Conservation (phyloP, 2,888 invertebrate species). For the Griposia aprilina region DNA sequence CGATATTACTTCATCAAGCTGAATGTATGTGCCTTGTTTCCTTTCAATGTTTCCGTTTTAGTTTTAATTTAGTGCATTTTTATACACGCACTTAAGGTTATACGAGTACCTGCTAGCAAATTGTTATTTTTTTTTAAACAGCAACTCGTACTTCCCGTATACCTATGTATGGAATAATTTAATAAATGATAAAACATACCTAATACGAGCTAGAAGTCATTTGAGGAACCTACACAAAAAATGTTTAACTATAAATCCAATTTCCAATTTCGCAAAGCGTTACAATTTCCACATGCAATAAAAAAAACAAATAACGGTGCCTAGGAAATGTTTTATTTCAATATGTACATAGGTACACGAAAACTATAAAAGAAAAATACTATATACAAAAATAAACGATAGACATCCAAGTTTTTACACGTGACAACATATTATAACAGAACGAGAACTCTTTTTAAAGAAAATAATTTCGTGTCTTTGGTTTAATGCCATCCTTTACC, state of each 20-base stretch:
- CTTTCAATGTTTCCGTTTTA: conserved; percentile 32
- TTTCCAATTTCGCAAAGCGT: background rate
- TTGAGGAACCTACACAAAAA: background rate
- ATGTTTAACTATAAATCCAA: background rate
- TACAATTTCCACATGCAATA: conserved; percentile 46
- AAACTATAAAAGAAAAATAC: conserved; percentile 47
- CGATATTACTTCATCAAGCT: conserved; percentile 26
- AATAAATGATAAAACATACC: conserved; percentile 32
- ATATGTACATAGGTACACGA: conserved; percentile 46
- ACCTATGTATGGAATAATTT: background rate
- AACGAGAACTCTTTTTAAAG: conserved; percentile 44
- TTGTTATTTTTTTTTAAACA: background rate
- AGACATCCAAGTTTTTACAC: conserved; percentile 37
- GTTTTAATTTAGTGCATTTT: conserved; percentile 23
- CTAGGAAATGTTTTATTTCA: conserved; percentile 57
- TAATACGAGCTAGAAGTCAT: conserved; percentile 6
- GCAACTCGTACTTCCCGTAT: background rate
- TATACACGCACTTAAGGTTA: conserved; percentile 17
- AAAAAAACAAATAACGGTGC: conserved; percentile 35
- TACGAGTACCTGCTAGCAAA: background rate
- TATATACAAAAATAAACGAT: conserved; percentile 44
- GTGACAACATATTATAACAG: conserved; percentile 32
- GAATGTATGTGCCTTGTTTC: conserved; percentile 35
- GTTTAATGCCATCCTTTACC: conserved; percentile 60
- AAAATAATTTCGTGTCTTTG: conserved; percentile 58